Percentiles rank a stretch among this genome's conserved stretches.
These are phyloP conservation scores for Zenarchopterus dispar DNA, from an alignment of 2,797 vertebrate species.

Conservation along the genomic window DNA sequence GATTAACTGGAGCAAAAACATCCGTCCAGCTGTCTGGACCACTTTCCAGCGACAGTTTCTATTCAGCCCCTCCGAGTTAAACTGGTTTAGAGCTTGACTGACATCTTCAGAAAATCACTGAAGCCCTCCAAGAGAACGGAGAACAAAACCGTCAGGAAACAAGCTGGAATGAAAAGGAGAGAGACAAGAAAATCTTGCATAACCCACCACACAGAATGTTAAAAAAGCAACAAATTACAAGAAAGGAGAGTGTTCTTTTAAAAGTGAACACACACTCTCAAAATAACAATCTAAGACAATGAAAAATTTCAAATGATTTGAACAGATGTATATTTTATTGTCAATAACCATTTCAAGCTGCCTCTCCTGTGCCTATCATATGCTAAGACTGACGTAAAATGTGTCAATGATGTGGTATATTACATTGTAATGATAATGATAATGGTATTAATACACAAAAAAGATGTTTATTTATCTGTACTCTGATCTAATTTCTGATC, in stretches of 20 bases:
- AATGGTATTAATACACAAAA: too few species aligned
- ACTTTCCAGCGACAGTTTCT: conserved; percentile 55
- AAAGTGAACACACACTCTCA: not conserved
- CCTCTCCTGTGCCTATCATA: too few species aligned
- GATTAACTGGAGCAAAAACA: conserved; percentile 65
- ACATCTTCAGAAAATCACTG: conserved; percentile 47
- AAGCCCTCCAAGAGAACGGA: conserved; percentile 38
- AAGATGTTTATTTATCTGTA: too few species aligned
- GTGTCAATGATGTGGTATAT: too few species aligned
- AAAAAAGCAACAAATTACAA: conserved; percentile 45
- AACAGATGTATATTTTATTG: too few species aligned
- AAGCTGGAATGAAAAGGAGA: conserved; percentile 25
- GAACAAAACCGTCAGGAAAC: conserved; percentile 61
- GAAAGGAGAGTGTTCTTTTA: conserved; percentile 10
- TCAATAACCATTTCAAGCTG: too few species aligned
- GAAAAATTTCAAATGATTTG: too few species aligned
- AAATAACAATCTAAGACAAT: too few species aligned
- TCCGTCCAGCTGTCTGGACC: conserved; percentile 27
- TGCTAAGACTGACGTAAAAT: too few species aligned
- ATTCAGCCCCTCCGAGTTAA: conserved; percentile 41
- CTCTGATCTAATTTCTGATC: too few species aligned
- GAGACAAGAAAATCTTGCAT: conserved; percentile 31
- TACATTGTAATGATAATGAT: too few species aligned
- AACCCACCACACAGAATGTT: conserved; percentile 40
- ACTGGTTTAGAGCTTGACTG: conserved; percentile 49